phyloP scores from a whole-genome alignment of 2,113 vertebrate species.

The Paedocypris sp. region DNA sequence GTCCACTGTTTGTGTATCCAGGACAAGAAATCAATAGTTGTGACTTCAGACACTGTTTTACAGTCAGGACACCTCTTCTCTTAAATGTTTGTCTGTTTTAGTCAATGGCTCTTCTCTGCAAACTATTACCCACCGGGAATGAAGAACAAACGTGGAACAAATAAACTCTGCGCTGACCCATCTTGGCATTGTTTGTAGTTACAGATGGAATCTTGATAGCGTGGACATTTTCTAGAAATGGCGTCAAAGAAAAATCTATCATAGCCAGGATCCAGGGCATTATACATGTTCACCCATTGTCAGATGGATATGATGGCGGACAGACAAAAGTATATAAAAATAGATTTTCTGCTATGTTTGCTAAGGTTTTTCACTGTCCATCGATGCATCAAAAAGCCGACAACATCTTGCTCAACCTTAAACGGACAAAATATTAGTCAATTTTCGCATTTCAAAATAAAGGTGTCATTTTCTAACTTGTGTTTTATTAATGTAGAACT shows the following conservation, averaged over 20 bases:
- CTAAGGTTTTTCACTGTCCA: slow-evolving; percentile 56
- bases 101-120: slow-evolving; percentile 63
- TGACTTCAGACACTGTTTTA: slow-evolving; percentile 59
- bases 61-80: slow-evolving; percentile 55
- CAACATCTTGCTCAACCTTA: no score
- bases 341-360: slow-evolving; percentile 51
- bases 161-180: slow-evolving; percentile 49
- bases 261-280: slow-evolving; percentile 47
- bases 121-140: slow-evolving; percentile 56
- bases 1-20: slow-evolving; percentile 52
- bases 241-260: slow-evolving; percentile 54
- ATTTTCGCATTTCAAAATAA: no score
- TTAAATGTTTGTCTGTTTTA: slow-evolving; percentile 69
- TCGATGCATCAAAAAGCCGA: slow-evolving; percentile 47
- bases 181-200: slow-evolving; percentile 51
- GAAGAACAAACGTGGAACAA: slow-evolving; percentile 58
- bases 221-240: slow-evolving; percentile 50
- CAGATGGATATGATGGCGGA: slow-evolving; percentile 38
- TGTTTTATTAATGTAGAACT: no score
- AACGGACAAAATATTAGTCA: no score
- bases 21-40: slow-evolving; percentile 62
- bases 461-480: no score
- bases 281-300: slow-evolving; percentile 51
- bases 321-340: slow-evolving; percentile 44
- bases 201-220: slow-evolving; percentile 53